phyloP scores from a whole-genome alignment of 2,797 vertebrate species.

The Hoplostethus mediterraneus region DNA sequence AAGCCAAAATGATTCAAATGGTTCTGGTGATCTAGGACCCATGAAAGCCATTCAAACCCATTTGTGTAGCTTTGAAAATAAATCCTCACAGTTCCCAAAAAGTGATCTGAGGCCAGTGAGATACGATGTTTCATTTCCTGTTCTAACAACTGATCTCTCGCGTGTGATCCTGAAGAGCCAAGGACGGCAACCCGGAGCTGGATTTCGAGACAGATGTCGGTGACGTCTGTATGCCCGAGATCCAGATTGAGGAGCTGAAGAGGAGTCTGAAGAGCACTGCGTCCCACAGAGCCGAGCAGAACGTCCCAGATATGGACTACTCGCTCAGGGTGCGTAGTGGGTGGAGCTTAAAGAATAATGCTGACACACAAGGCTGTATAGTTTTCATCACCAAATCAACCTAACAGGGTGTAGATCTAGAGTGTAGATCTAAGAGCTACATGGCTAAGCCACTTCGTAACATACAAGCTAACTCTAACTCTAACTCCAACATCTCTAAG shows the following conservation, averaged over 20 bases:
- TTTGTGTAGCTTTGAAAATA: no score
- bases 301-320: slow-evolving; percentile 85
- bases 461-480: no score
- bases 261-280: slow-evolving; percentile 66
- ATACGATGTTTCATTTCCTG: background rate
- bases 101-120: background rate
- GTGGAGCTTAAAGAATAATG: background rate
- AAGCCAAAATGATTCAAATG: no score
- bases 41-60: no score
- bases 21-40: no score
- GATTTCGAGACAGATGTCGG: slow-evolving; percentile 85
- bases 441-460: no score
- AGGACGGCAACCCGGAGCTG: slow-evolving; percentile 87
- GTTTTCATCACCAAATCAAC: no score
- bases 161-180: slow-evolving; percentile 76
- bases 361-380: no score
- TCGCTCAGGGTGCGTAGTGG: slow-evolving; percentile 86
- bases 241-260: slow-evolving; percentile 78
- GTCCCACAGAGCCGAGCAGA: slow-evolving; percentile 69
- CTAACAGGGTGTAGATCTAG: no score
- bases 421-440: no score
- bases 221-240: slow-evolving; percentile 85
- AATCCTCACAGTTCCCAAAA: no score
- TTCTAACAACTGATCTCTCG: slow-evolving; percentile 6
- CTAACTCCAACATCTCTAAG: no score